Conservation (phyloP, 2,113 vertebrate genomes). For the Cervus canadensis region DNA sequence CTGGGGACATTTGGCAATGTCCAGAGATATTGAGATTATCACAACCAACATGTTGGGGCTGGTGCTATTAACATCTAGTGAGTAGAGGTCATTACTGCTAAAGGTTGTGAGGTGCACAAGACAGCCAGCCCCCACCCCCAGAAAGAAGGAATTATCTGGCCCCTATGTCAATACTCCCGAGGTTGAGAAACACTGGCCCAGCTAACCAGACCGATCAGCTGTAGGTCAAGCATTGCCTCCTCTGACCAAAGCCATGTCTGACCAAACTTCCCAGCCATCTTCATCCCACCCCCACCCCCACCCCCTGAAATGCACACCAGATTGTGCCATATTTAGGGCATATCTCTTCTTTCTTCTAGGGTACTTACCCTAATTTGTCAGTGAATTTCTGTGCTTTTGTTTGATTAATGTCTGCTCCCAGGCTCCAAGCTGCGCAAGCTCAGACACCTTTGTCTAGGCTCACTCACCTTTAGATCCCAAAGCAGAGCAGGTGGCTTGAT, state of each 20-base stretch:
- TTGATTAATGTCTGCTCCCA: not conserved
- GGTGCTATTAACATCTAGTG: not conserved
- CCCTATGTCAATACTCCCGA: not conserved
- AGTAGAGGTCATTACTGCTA: not conserved
- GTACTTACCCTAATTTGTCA: not conserved
- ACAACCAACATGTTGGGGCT: not conserved
- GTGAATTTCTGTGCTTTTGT: not conserved
- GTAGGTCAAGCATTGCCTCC: not conserved
- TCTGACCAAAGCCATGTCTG: accelerated
- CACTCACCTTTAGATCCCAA: not conserved
- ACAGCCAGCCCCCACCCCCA: not conserved
- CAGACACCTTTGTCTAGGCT: not conserved
- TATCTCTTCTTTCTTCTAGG: not conserved
- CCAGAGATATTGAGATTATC: not conserved
- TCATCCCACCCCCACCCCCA: not conserved
- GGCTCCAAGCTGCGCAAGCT: not conserved
- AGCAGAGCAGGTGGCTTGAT: not conserved
- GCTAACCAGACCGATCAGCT: not conserved
- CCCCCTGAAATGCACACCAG: not conserved
- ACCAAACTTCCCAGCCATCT: not conserved
- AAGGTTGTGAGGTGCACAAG: not conserved
- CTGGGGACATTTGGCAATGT: not conserved
- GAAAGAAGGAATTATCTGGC: not conserved
- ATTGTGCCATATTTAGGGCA: not conserved
- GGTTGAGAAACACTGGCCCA: not conserved